A percentile compares a stretch with the other conserved stretches of the same genome.
Conservation (phyloP, 2,888 invertebrate species). For the Polymixis flavicincta region DNA sequence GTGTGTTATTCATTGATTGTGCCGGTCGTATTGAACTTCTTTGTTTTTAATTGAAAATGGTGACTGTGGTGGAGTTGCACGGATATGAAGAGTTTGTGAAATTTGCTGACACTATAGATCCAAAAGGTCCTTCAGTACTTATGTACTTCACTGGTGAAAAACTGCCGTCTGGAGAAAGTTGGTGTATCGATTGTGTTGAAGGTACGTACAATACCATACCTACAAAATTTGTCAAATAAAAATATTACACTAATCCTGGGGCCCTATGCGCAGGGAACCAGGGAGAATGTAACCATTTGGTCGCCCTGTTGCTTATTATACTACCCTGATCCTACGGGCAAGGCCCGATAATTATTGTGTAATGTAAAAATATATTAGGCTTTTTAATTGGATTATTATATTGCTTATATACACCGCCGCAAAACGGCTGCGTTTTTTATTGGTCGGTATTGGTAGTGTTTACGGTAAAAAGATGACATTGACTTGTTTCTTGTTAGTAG, state of each 20-base stretch:
- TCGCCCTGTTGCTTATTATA: not conserved
- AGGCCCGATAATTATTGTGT: not conserved
- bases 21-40: not conserved
- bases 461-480: not conserved
- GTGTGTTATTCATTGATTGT: not conserved
- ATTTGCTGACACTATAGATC: slow-evolving; percentile 89
- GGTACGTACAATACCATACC: slow-evolving; percentile 90
- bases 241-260: too few relatives aligned
- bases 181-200: slow-evolving; percentile 97
- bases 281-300: not conserved
- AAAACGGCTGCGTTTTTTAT: not conserved
- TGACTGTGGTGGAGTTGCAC: slow-evolving; percentile 79
- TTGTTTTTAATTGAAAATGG: slow-evolving; percentile 72
- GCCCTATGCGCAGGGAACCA: not conserved
- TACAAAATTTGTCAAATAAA: not conserved
- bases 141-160: slow-evolving; percentile 93
- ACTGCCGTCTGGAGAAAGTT: slow-evolving; percentile 93
- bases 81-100: slow-evolving; percentile 92
- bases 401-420: not conserved
- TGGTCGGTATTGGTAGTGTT: not conserved
- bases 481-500: not conserved
- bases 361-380: not conserved
- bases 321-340: too few relatives aligned
- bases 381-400: not conserved
- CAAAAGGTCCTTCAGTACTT: slow-evolving; percentile 81